Evolutionary conservation across 2,888 invertebrate species (phyloP), one percentile per base, ranked within the genome.

Genomic region (Plebejus anna): DNA sequence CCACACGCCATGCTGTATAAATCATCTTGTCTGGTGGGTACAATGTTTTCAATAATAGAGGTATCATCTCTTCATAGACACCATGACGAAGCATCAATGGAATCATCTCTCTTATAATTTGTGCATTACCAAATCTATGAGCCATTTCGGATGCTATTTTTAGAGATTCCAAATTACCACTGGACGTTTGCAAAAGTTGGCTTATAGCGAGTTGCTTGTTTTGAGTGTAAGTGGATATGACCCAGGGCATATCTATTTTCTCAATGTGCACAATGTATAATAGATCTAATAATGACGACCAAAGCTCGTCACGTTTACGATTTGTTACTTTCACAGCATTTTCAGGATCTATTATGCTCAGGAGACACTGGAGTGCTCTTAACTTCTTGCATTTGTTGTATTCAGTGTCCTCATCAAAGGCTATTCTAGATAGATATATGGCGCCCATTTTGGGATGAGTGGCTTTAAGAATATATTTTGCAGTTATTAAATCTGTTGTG

Each of bases 381-480:
- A 94, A 84, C 84, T 94, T 93, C 82, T 92, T 94, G 77, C 86
- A 85, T 83, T 92, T 93, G 77, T 94, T 92, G 79, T 88, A 87
- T 80, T 92, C 91, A 81, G 89, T 89, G 72, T 92, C 94, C 77
- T 92, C 92, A 77, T 94, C 94, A 80, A 93, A 90, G 28, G 91
- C 94, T 77, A 94, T 94, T 76, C 94, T 87, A 16, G 92, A 93
- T 80, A 94, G 84, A 82, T 94, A 94, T 80, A 94, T 91, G 16
- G 94, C 94, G 4, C 92, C 91, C 92, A 94, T 92, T 87, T 93
- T 94, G 28, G 92, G 90, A 81, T 94, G 94, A 28, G 94, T 94
- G 76, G 92, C 94, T 85, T 90, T 93, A 32, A 94, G 83, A 82
- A 94, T 94, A 82, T 93, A 94, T 82, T 94, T 94, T 28, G 92